Conservation (phyloP, 2,113 vertebrate species). For the Gobio gobio region DNA sequence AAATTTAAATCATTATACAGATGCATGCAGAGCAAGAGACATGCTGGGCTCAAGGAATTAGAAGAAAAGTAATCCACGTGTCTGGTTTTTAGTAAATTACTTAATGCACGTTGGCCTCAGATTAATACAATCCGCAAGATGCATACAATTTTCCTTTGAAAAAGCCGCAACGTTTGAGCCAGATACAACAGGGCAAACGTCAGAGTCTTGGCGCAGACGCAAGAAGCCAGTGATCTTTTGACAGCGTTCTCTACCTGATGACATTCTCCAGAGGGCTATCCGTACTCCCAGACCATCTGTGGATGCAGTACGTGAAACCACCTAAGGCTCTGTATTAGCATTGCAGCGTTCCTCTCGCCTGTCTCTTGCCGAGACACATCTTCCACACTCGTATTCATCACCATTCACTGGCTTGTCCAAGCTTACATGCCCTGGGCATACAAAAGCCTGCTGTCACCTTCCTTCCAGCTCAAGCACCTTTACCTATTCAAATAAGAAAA, state of each 20-base stretch:
- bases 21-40: conserved; percentile 45
- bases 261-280: conserved; percentile 53
- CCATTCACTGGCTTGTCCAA: conserved; percentile 38
- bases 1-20: conserved; percentile 49
- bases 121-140: neutral
- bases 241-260: conserved; percentile 58
- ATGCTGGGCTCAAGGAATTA: conserved; percentile 31
- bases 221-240: conserved; percentile 45
- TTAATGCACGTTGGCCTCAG: neutral
- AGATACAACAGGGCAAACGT: conserved; percentile 34
- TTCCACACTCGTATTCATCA: conserved; percentile 50
- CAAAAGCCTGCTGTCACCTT: conserved; percentile 47
- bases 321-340: conserved; percentile 52
- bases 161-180: neutral
- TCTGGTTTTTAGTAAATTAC: neutral
- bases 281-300: conserved; percentile 57
- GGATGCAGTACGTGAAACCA: conserved; percentile 50
- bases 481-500: conserved; percentile 42
- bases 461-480: conserved; percentile 27
- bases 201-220: conserved; percentile 27
- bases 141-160: neutral
- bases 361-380: conserved; percentile 27
- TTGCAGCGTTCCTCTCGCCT: conserved; percentile 41
- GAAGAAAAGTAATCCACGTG: conserved; percentile 26
- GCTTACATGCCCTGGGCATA: conserved; percentile 39